Conservation (phyloP, 2,888 invertebrate genomes). For the Caenorhabditis angaria region DNA sequence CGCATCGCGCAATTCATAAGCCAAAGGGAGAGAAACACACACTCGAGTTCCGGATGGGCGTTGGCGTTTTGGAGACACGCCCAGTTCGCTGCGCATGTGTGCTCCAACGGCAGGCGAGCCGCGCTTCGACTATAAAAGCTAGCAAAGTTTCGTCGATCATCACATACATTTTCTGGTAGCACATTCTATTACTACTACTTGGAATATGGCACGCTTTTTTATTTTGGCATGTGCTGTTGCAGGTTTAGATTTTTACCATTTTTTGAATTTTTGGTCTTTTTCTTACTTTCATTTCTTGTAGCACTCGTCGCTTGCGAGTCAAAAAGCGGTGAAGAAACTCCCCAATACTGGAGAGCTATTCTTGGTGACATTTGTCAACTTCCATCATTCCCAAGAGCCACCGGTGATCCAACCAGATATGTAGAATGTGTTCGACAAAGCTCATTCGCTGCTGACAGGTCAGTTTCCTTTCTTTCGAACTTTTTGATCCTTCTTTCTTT, state of each 20-base stretch:
- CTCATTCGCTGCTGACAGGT: constrained; percentile 64
- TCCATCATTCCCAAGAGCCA: constrained; percentile 67
- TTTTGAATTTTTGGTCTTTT: constrained; percentile 12
- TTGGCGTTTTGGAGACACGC: background rate
- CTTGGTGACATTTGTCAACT: constrained; percentile 71
- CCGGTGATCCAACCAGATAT: constrained; percentile 66
- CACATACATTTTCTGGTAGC: constrained; percentile 15
- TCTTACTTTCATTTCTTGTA: constrained; percentile 9
- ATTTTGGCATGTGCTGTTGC: constrained; percentile 15
- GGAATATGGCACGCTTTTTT: constrained; percentile 11
- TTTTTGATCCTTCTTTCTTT: background rate
- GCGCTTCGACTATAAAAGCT: constrained; percentile 28
- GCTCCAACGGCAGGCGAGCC: constrained; percentile 17
- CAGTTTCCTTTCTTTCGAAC: constrained; percentile 6
- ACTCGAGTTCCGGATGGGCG: constrained; percentile 1
- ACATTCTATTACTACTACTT: background rate
- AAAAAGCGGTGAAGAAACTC: constrained; percentile 60
- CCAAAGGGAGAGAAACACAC: background rate
- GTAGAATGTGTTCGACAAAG: constrained; percentile 69
- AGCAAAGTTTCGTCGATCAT: constrained; percentile 39
- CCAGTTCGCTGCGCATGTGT: constrained; percentile 25
- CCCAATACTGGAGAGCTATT: constrained; percentile 69
- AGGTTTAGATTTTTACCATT: constrained; percentile 9
- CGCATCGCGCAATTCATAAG: background rate
- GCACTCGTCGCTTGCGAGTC: constrained; percentile 50